Base-by-base conservation (phyloP, 2,888 invertebrate genomes). In the Candidula unifasciata region DNA sequence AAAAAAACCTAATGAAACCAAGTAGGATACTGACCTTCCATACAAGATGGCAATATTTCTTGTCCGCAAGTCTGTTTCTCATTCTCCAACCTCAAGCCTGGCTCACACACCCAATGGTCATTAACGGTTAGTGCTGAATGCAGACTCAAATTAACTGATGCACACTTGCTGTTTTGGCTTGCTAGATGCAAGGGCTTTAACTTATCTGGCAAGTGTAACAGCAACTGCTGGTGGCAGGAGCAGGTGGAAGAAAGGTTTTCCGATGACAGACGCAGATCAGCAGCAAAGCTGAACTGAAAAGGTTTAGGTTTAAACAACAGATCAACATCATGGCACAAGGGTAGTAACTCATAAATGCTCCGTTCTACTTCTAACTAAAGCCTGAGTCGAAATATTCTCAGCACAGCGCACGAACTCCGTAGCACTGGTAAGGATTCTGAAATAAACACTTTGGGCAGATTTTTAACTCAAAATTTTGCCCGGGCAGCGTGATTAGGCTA, bases 71-170 rank as follows among this genome's bases (percentile, higher is more conserved):
- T 35, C 44, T 44, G 44, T 2, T 52, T 16, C 8, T 27, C 66
- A 24, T 24, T 27, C 52, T 79, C 68, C n/a, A 79, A 44, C 68
- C 79, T 79, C 68, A 79, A 68, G 30, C 79, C 79, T 44, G 66
- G 27, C 16, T 30, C 64, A 78, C 79, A 79, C 2, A 37, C 18
- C 79, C 79, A 79, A 8, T 79, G 37, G 6, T 35, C 60, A 21
- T n/a, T 54, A 5, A 78, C 35, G 24, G 37, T 64, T 8, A 64
- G 35, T 24, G 37, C 2, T 60, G 78, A 1, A 35, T 64, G 35
- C 6, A 64, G 30, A 13, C n/a, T 33, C 24, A 64, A 35, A 64
- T 2, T 78, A 35, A 64, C 78, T 5, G 16, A 24, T 60, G 78
- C 60, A 33, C 78, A 78, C 5, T 27, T 64, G n/a, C 16, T 78